Evolutionary conservation across 2,888 invertebrate genomes (phyloP), one percentile per base, ranked within the genome.

Genomic region (Trisateles emortualis): DNA sequence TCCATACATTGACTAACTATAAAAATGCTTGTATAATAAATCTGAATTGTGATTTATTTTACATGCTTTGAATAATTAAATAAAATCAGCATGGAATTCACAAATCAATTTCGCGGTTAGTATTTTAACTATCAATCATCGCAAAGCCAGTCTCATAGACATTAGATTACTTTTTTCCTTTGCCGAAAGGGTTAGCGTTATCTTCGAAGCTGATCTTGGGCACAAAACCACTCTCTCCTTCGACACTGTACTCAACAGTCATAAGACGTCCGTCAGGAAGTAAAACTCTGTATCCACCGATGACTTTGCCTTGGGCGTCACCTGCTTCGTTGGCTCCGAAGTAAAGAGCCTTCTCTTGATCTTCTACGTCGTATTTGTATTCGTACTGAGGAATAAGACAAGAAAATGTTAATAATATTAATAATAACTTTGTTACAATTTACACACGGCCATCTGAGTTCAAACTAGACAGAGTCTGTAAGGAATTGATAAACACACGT

Each of bases 351-450:
- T 95, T 95, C 70, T 95, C 95, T 64, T 94, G 93, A 79, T 96
- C 95, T 78, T 96, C 95, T 19, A 96, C 96, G 84, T 95, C 95
- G 83, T 95, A 96, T 84, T 95, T 94, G 86, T 95, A 96, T 81
- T 95, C 94, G 75, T 96, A 96, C 96, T 96, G 91, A 55, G 86
- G 74, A 68, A 67, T 62, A 62, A 41, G 38, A 19, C 33, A 39
- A 26, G 41, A 3, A 1, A 6, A 1, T 30, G 10, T 46, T 13
- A 0, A 0, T 19, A 19, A 19, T 19, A 19, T 19, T 19, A 19
- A 19, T 5, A 19, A 19, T 3, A 19, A 3, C 3, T 19, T 19
- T 19, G 3, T 19, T 19, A 3, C 3, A 19, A 2, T 3, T 2
- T 19, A 3, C 2, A 3, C 19, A 19, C 19, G 19, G 19, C n/a